A percentile compares a stretch with the other conserved stretches of the same genome.
Evolutionary conservation across 2,113 vertebrate species (phyloP).

Genomic region (Sula dactylatra): DNA sequence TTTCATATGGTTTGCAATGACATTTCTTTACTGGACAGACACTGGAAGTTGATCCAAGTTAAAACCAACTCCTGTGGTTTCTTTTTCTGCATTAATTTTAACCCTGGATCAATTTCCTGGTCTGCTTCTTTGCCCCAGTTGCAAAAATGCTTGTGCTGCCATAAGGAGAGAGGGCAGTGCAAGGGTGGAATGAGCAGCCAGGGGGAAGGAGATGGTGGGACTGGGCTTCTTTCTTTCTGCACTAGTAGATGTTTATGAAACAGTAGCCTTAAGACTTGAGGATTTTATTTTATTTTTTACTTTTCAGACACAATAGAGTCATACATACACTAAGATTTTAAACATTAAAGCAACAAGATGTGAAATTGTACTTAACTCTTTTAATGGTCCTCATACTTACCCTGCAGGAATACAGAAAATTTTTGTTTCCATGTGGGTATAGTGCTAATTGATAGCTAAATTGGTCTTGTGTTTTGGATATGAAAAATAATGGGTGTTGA

Average conservation of each 20-base stretch:
- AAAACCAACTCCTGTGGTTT: not conserved
- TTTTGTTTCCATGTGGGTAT: not conserved
- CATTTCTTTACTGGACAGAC: not conserved
- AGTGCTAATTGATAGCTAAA: not conserved
- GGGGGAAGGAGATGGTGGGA: not conserved
- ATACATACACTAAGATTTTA: not conserved
- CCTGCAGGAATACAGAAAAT: not conserved
- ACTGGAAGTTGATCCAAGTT: not conserved
- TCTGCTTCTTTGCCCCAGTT: not conserved
- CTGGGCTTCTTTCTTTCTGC: not conserved
- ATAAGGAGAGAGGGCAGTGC: not conserved
- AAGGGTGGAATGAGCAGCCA: not conserved
- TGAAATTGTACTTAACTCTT: not conserved
- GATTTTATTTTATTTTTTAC: not conserved
- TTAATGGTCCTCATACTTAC: not conserved
- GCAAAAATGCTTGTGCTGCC: not conserved
- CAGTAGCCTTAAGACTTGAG: not conserved
- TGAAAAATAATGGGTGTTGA: not conserved
- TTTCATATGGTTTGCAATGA: not conserved
- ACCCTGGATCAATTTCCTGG: not conserved
- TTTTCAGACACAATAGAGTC: not conserved
- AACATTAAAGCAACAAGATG: not conserved
- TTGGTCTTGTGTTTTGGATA: not conserved
- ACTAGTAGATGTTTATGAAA: not conserved
- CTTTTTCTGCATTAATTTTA: not conserved